Evolutionary conservation across 2,113 vertebrate genomes (phyloP).

Genomic region (Saimiri boliviensis): DNA sequence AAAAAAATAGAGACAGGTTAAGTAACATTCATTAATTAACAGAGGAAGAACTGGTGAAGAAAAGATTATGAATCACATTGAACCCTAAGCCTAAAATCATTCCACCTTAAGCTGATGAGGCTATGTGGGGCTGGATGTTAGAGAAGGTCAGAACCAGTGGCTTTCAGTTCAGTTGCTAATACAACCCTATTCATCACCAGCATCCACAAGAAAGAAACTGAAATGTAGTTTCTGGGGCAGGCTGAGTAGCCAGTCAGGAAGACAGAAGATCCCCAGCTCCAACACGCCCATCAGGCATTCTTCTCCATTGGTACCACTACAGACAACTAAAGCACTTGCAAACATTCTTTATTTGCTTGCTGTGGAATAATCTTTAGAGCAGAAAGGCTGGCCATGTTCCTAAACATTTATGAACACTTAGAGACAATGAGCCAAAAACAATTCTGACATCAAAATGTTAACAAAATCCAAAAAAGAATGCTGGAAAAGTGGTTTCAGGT

Average conservation of each 20-base stretch:
- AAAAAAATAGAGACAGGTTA: not conserved
- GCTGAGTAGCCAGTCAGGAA: not conserved
- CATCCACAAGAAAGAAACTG: not conserved
- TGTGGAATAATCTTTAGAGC: not conserved
- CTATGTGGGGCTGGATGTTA: not conserved
- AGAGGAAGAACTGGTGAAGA: not conserved
- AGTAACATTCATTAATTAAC: not conserved
- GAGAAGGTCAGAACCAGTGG: not conserved
- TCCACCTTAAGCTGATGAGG: not conserved
- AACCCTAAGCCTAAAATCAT: not conserved
- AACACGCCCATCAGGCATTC: not conserved
- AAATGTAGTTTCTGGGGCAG: not conserved
- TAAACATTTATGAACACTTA: not conserved
- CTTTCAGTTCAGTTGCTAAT: not conserved
- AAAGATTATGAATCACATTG: not conserved
- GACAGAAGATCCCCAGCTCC: not conserved
- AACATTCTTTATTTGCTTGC: not conserved
- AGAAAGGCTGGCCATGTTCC: not conserved
- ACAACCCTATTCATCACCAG: not conserved
- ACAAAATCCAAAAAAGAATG: not conserved
- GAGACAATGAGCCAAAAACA: not conserved
- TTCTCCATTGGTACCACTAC: not conserved
- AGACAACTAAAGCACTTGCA: not conserved
- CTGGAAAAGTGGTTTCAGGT: conserved; percentile 54
- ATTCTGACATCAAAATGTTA: conserved; percentile 47